Evolutionary conservation across 1,140 invertebrate genomes (phyloP), one percentile per base, ranked within the genome.

Genomic region (Protaetia brevitarsis): DNA sequence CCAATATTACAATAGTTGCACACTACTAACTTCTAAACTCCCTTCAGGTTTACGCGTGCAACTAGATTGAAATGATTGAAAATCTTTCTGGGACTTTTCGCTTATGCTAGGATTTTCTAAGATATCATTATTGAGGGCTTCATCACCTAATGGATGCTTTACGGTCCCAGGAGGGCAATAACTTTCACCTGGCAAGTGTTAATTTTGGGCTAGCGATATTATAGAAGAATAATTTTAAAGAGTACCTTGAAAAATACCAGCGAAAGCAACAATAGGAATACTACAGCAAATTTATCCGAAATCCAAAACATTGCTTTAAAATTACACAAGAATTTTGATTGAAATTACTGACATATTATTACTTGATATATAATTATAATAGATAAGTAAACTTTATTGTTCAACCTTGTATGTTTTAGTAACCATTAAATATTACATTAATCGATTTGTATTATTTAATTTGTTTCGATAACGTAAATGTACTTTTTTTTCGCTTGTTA

Each of bases 271-370:
- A 23, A 27, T 19, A 60, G 7, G 7, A 29, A 26, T 10, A 29
- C 27, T 10, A 60, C 30, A 8, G 30, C 7, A n/a, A 60, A 60
- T 60, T 60, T 34, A 60, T 11, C 11, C 10, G 13, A 30, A 60
- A 27, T 7, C 28, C 58, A 29, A 23, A 30, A 60, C 58, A 60
- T 60, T 29, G 30, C 58, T 23, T 8, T 29, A 8, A 60, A 30
- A 60, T 67, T 60, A 64, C 21, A 64, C 57, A 36, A 28, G 63
- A 66, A 60, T 66, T 66, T 69, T 31, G 31, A 60, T 66, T 37
- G 28, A 41, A 59, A 19, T 31, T 45, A 23, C 11, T 51, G 41
- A 51, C 41, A 23, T 51, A 51, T 51, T 51, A 51, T 26, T 23
- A 23, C 41, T 51, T 51, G 41, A 51, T 51, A 51, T 51, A 10